Conservation (phyloP, 2,888 invertebrate genomes). For the Cephus nigrinus region DNA sequence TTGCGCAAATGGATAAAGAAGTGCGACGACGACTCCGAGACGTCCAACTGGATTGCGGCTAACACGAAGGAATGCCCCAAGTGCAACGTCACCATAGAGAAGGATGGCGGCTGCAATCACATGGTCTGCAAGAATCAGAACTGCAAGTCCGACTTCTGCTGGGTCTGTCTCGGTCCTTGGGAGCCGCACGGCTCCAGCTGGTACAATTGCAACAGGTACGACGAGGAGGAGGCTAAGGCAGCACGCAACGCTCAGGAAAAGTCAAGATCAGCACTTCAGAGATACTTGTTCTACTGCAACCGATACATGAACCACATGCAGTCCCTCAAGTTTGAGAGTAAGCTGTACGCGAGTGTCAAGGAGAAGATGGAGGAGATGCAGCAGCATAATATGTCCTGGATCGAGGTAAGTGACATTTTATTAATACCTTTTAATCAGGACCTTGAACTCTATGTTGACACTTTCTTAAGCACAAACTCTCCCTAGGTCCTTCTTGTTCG, state of each 20-base stretch:
- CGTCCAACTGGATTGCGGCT: conserved; percentile 99
- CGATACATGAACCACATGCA: conserved; percentile 99
- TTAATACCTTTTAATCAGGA: background rate
- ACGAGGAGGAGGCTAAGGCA: conserved; percentile 96
- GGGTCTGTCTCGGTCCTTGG: conserved; percentile 99
- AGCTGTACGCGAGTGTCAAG: conserved; percentile 94
- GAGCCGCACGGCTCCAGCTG: conserved; percentile 98
- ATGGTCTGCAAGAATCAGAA: conserved; percentile 99
- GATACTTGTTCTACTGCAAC: conserved; percentile 98
- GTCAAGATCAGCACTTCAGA: conserved; percentile 92
- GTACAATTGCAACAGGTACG: conserved; percentile 98
- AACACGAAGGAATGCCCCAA: conserved; percentile 99
- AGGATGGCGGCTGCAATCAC: conserved; percentile 99
- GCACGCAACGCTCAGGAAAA: conserved; percentile 96
- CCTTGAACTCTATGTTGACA: background rate
- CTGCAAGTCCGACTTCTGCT: conserved; percentile 98
- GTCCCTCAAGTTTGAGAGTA: conserved; percentile 96
- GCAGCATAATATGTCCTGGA: conserved; percentile 99
- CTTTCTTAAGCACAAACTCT: background rate
- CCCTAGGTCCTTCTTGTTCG: background rate
- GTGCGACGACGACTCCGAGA: conserved; percentile 99
- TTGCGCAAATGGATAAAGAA: conserved; percentile 98
- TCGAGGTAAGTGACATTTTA: conserved; percentile 75
- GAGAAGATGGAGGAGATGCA: conserved; percentile 99
- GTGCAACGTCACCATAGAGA: conserved; percentile 96